Conservation (phyloP, 1,140 invertebrate species). For the Ganaspis sp. region DNA sequence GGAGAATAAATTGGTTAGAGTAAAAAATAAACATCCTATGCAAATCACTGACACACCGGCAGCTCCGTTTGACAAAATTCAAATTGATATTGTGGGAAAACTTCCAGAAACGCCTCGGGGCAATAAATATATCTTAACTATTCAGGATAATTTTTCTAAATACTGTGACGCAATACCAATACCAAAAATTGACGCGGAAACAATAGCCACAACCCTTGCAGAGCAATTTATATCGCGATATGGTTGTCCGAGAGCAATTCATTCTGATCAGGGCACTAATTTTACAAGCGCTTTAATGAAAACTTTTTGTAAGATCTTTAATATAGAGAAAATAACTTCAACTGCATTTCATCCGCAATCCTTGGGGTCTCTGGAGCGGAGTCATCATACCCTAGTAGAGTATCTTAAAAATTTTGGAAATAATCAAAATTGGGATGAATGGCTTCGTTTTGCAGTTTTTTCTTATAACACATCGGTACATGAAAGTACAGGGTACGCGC, state of each 20-base stretch:
- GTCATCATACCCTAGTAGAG: slow-evolving; percentile 48
- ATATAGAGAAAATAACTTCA: too few species aligned
- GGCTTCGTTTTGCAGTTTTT: slow-evolving; percentile 47
- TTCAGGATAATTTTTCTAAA: slow-evolving; percentile 64
- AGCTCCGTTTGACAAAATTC: slow-evolving; percentile 45
- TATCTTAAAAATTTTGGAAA: slow-evolving; percentile 53
- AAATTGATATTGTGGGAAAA: slow-evolving; percentile 34
- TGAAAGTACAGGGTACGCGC: slow-evolving; percentile 47
- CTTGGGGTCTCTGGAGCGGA: too few species aligned
- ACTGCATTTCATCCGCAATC: too few species aligned
- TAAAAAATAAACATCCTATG: slow-evolving; percentile 44
- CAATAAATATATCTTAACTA: slow-evolving; percentile 62
- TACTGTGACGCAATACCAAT: slow-evolving; percentile 55
- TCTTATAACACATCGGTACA: slow-evolving; percentile 50
- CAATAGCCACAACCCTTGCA: slow-evolving; percentile 54
- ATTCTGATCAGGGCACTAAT: slow-evolving; percentile 60
- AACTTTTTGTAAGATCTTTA: slow-evolving; percentile 46
- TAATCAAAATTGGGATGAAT: slow-evolving; percentile 59
- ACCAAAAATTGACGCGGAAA: slow-evolving; percentile 46
- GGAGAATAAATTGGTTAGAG: slow-evolving; percentile 40
- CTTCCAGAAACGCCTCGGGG: slow-evolving; percentile 43
- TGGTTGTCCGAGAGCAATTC: slow-evolving; percentile 58
- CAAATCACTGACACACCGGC: slow-evolving; percentile 48
- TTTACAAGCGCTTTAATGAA: slow-evolving; percentile 57
- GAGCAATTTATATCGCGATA: slow-evolving; percentile 54